Evolutionary conservation across 2,797 vertebrate genomes (phyloP), one percentile per base, ranked within the genome.

Genomic region (Triplophysa yarkandensis): DNA sequence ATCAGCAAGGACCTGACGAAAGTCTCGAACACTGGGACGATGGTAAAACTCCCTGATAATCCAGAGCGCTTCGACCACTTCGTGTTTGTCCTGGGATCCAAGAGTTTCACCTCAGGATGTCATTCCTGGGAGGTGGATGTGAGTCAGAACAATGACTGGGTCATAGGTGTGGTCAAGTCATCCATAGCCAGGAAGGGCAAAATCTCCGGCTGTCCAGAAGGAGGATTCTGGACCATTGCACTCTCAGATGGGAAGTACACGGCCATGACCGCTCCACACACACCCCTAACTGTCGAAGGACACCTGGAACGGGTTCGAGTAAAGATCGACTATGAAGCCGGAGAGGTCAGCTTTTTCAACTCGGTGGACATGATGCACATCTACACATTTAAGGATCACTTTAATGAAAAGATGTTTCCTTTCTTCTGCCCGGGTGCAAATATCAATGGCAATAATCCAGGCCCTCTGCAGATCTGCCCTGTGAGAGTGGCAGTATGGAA

Each of bases 391-490:
- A 78, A 11, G 0, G 89, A 84, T 74, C 74, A 79, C 72, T 93
- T 93, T 77, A 89, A 87, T 2, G 88, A 92, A 74, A 92, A 73
- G 80, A 87, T 93, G 87, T 92, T 85, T 78, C 91, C 92, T 4
- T 93, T 93, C 83, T 92, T 93, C 85, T 93, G 92, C 81, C 92
- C 92, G 0, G 92, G 92, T 2, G 91, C 91, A 32, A 93, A 93
- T 83, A 89, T 93, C 68, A 92, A 92, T 0, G 86, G 90, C 21
- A 92, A 86, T 62, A 93, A 93, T 83, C 86, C 88, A 41, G 86
- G 83, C 0, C 90, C 91, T 0, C 87, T 93, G 4, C 88, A 88
- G 80, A 89, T 93, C 84, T 93, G 89, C 80, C 88, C 89, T 0
- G 89, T 84, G 21, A 91, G 88, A 64, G 90, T 93, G 76, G 92